phyloP scores from a whole-genome alignment of 2,888 invertebrate genomes.

The Phragmatobia fuliginosa region DNA sequence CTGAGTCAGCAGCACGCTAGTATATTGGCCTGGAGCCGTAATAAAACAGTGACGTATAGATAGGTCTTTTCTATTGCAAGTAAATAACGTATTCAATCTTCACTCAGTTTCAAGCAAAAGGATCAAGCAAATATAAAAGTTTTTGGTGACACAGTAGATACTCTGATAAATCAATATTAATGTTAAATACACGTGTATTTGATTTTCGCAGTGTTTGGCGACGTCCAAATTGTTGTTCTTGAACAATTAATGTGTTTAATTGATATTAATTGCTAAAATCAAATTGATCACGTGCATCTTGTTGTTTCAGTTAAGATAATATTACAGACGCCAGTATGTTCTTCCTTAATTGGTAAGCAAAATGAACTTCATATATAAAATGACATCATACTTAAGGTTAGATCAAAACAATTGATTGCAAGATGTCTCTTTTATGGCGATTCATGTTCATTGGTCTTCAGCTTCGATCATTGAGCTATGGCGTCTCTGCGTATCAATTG shows the following conservation, averaged over 20 bases:
- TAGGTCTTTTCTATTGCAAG: no score
- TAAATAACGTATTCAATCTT: no score
- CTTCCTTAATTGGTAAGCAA: background rate
- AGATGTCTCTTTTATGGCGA: background rate
- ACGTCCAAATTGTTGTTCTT: background rate
- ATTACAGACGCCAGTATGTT: background rate
- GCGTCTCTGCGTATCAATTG: background rate
- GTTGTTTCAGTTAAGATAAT: background rate
- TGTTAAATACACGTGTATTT: no score
- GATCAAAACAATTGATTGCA: slow-evolving; percentile 8
- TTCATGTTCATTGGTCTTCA: slow-evolving; percentile 3
- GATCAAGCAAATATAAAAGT: no score
- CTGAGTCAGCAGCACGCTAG: no score
- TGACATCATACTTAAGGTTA: slow-evolving; percentile 10
- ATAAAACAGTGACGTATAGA: no score
- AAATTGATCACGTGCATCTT: background rate
- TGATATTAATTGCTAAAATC: background rate
- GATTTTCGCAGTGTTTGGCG: background rate
- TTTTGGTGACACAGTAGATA: no score
- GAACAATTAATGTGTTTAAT: background rate
- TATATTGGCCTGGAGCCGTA: no score
- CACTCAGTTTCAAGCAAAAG: no score
- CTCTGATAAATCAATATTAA: no score
- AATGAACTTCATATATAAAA: background rate
- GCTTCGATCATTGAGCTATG: no score